Evolutionary conservation across 92 coral and sea anemone genomes (phyloP).

Genomic region (Isaurus tuberculatus): DNA sequence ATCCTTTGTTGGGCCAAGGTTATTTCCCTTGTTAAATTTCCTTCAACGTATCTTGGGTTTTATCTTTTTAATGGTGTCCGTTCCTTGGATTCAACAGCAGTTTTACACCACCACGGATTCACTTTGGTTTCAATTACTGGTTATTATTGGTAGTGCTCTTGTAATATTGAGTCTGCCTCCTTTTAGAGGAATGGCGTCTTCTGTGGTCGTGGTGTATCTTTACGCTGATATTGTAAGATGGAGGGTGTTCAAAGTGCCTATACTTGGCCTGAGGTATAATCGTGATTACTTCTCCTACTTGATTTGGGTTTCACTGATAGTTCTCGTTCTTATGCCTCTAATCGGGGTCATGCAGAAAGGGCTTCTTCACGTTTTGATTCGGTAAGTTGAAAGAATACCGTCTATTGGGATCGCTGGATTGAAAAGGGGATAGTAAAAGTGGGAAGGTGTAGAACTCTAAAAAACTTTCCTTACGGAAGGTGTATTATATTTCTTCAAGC

Average conservation of each 20-base stretch:
- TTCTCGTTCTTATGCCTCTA: constrained; percentile 2
- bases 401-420: too few species aligned
- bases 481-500: too few species aligned
- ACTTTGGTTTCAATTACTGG: constrained; percentile 46
- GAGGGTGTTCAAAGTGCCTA: constrained; percentile 79
- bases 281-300: neutral
- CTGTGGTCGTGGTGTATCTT: constrained; percentile 74
- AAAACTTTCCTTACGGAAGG: too few species aligned
- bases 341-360: constrained; percentile 2
- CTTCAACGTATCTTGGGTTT: constrained; percentile 44
- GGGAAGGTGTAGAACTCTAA: too few species aligned
- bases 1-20: neutral
- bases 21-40: neutral
- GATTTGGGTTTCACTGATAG: neutral
- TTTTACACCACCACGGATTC: constrained; percentile 76
- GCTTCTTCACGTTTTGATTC: neutral
- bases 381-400: too few species aligned
- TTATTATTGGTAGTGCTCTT: constrained; percentile 55
- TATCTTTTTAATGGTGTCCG: constrained; percentile 73
- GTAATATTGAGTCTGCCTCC: constrained; percentile 86
- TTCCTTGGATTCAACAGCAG: constrained; percentile 84
- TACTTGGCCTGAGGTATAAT: constrained; percentile 45
- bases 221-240: constrained; percentile 85
- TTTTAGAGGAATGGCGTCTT: constrained; percentile 72
- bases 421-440: too few species aligned